These are phyloP conservation scores for Pachyuromys duprasi DNA, from an alignment of 2,797 vertebrate genomes.

Conservation along the genomic window DNA sequence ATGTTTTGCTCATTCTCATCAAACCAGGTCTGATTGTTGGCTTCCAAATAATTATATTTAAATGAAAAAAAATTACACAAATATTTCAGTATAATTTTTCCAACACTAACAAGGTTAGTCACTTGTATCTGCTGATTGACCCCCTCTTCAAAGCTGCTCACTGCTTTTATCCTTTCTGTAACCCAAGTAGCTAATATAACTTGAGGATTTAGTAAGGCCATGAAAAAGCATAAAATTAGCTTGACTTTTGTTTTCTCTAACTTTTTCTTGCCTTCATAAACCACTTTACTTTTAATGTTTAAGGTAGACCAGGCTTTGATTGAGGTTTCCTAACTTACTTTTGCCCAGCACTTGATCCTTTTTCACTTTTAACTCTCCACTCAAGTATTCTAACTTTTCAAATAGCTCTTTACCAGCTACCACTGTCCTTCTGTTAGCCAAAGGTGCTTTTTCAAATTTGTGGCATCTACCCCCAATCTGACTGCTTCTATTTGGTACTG, in stretches of 20 bases:
- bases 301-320: background rate
- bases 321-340: background rate
- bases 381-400: background rate
- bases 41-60: background rate
- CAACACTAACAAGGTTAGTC: background rate
- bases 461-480: background rate
- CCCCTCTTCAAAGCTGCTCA: background rate
- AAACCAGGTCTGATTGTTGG: background rate
- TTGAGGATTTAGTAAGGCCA: background rate
- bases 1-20: background rate
- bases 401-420: background rate
- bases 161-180: background rate
- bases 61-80: background rate
- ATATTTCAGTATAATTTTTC: background rate
- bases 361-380: background rate
- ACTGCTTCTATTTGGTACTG: background rate
- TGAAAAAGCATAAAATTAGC: background rate
- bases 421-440: background rate
- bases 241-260: background rate
- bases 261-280: background rate
- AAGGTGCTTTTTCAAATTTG: background rate
- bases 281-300: conserved; percentile 15
- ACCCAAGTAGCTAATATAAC: background rate
- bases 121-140: background rate
- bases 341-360: background rate